A percentile compares a stretch with the other conserved stretches of the same genome.
Conservation (phyloP, 2,113 vertebrate species). For the Archocentrus centrarchus region DNA sequence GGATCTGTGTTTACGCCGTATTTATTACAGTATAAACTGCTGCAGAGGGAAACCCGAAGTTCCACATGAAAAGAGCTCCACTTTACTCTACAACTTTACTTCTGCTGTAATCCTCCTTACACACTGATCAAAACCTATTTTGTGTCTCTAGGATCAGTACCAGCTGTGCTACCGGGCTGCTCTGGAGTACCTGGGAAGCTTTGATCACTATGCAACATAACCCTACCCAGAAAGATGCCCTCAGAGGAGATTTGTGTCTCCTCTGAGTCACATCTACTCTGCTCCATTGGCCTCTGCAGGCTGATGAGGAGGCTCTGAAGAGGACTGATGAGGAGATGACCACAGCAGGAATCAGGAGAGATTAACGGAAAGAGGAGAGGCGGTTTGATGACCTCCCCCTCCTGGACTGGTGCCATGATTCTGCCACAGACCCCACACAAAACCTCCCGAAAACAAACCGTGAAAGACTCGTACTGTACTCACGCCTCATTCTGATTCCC, state of each 20-base stretch:
- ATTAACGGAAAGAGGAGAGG: slow-evolving; percentile 65
- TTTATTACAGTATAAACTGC: not conserved
- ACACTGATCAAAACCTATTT: not conserved
- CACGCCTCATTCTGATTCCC: slow-evolving; percentile 50
- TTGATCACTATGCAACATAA: slow-evolving; percentile 99
- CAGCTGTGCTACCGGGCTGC: slow-evolving; percentile 97
- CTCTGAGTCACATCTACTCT: slow-evolving; percentile 86
- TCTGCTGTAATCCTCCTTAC: not conserved
- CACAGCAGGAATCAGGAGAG: slow-evolving; percentile 58
- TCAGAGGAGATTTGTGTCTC: slow-evolving; percentile 67
- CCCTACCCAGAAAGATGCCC: slow-evolving; percentile 70
- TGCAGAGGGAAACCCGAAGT: not conserved
- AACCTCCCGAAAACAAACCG: slow-evolving; percentile 33
- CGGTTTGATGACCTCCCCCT: slow-evolving; percentile 17
- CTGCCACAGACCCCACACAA: slow-evolving; percentile 56
- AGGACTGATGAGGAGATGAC: slow-evolving; percentile 16
- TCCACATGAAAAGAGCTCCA: not conserved
- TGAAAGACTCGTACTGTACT: slow-evolving; percentile 26
- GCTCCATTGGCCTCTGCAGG: slow-evolving; percentile 78
- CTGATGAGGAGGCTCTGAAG: slow-evolving; percentile 60
- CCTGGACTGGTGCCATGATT: slow-evolving; percentile 51
- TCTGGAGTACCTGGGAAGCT: slow-evolving; percentile 98
- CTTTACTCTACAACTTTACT: not conserved
- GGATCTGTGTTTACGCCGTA: not conserved
- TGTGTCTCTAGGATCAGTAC: slow-evolving; percentile 92